phyloP scores from a whole-genome alignment of 1,140 invertebrate species.

The Pseudomyrmex gracilis region DNA sequence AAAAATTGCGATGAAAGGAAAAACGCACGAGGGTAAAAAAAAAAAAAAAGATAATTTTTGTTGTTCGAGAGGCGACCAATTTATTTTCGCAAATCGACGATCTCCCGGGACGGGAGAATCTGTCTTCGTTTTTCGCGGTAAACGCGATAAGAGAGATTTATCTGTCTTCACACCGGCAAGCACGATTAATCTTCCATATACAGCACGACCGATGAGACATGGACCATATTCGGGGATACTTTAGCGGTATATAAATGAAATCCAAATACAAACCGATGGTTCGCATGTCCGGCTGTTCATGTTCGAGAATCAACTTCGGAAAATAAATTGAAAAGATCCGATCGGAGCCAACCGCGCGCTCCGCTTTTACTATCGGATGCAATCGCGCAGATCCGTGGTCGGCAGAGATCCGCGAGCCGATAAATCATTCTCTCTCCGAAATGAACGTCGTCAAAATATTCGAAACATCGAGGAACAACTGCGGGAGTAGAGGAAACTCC shows the following conservation, averaged over 20 bases:
- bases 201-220: conserved; percentile 33
- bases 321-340: conserved; percentile 54
- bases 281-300: conserved; percentile 7
- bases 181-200: conserved; percentile 51
- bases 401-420: conserved; percentile 17
- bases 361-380: conserved; percentile 33
- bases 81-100: conserved; percentile 33
- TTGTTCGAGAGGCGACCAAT: not conserved
- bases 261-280: conserved; percentile 46
- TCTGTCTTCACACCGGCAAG: conserved; percentile 48
- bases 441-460: conserved; percentile 19
- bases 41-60: conserved; percentile 13
- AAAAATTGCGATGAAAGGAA: conserved; percentile 2
- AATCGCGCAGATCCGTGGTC: conserved; percentile 37
- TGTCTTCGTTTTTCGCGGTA: conserved; percentile 24
- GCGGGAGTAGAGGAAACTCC: not conserved
- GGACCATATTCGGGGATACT: not conserved
- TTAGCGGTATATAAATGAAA: conserved; percentile 49
- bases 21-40: conserved; percentile 9
- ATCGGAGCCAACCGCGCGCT: not conserved
- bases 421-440: conserved; percentile 42
- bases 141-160: conserved; percentile 57
- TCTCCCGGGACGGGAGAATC: conserved; percentile 10
- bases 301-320: conserved; percentile 13
- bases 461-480: conserved; percentile 8